A percentile compares a stretch with the other conserved stretches of the same genome.
Conservation (phyloP, 2,888 invertebrate species). For the Ophraella communa region DNA sequence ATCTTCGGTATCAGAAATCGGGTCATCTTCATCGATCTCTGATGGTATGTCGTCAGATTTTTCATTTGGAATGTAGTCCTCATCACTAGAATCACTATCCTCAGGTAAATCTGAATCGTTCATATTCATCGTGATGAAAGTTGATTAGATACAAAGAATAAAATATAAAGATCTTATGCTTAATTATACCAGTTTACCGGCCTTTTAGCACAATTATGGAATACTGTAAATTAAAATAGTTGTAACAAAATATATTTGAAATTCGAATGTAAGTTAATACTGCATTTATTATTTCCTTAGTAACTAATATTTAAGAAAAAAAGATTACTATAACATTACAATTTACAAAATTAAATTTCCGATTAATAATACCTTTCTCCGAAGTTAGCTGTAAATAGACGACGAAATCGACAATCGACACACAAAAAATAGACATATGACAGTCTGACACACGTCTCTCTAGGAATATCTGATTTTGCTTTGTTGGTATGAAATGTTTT, state of each 20-base stretch:
- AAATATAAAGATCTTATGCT: not conserved
- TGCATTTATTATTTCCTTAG: not conserved
- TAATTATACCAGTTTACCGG: not conserved
- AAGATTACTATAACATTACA: not conserved
- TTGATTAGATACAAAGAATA: not conserved
- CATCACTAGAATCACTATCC: constrained; percentile 78
- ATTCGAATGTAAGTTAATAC: not conserved
- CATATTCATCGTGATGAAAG: constrained; percentile 28
- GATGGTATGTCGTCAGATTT: constrained; percentile 67
- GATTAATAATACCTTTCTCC: no score
- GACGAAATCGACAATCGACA: not conserved
- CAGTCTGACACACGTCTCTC: not conserved
- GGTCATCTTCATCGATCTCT: constrained; percentile 71
- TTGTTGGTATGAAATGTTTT: not conserved
- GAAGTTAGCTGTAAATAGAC: no score
- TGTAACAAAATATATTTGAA: not conserved
- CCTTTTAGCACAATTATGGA: not conserved
- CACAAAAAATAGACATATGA: not conserved
- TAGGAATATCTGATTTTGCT: not conserved
- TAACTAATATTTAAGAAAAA: not conserved
- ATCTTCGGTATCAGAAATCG: constrained; percentile 64
- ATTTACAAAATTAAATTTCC: no score
- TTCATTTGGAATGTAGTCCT: constrained; percentile 76
- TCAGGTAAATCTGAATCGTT: constrained; percentile 62
- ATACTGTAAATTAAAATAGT: not conserved